A percentile compares a stretch with the other conserved stretches of the same genome.
phyloP scores from a whole-genome alignment of 2,888 invertebrate genomes.

The Dryocosmus kuriphilus region DNA sequence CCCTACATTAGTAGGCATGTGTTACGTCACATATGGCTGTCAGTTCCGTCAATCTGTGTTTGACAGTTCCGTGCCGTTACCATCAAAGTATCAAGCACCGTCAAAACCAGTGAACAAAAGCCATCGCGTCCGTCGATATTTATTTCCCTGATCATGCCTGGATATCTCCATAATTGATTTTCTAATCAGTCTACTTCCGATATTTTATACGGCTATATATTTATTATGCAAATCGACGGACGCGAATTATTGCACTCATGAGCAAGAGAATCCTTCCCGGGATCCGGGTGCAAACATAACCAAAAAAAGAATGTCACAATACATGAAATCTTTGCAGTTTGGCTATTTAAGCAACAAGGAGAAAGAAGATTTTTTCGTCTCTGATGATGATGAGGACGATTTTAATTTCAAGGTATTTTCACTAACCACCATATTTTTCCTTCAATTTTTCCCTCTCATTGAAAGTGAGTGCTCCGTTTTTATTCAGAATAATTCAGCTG shows the following conservation, averaged over 20 bases:
- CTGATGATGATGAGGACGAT: conserved; percentile 79
- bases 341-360: conserved; percentile 54
- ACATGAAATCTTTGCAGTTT: conserved; percentile 32
- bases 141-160: conserved; percentile 24
- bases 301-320: conserved; percentile 31
- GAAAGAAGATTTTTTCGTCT: conserved; percentile 58
- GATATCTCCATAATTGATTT: conserved; percentile 11
- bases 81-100: too few relatives aligned
- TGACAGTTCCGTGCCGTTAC: neutral
- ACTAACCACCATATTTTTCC: conserved; percentile 7
- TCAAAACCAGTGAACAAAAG: neutral
- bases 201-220: conserved; percentile 2
- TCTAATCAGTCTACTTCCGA: conserved; percentile 16
- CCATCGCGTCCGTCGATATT: conserved; percentile 18
- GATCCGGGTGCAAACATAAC: conserved; percentile 30
- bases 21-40: too few relatives aligned
- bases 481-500: neutral
- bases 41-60: neutral
- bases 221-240: conserved; percentile 33
- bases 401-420: conserved; percentile 83
- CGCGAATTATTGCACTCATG: conserved; percentile 20
- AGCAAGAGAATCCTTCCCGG: conserved; percentile 23
- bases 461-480: neutral
- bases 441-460: neutral
- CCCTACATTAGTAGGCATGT: too few relatives aligned